These are phyloP conservation scores for Nebria ingens DNA, from an alignment of 1,140 invertebrate genomes.

Conservation along the genomic window DNA sequence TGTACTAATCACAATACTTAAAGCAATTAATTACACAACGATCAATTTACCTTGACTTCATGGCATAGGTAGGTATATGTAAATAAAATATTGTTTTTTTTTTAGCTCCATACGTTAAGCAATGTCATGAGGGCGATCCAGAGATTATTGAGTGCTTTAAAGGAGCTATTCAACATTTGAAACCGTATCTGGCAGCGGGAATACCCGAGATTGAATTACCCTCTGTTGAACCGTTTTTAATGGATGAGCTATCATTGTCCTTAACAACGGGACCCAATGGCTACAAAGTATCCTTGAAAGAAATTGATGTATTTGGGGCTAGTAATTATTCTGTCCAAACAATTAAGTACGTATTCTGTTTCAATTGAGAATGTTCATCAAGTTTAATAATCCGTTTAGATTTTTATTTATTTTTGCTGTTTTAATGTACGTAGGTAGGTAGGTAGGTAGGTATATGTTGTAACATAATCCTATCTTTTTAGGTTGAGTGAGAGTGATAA, in stretches of 20 bases:
- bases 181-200: conserved; percentile 51
- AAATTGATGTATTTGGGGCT: conserved; percentile 55
- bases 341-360: conserved; percentile 40
- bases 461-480: too few species aligned
- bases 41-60: too few species aligned
- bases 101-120: conserved; percentile 58
- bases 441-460: too few species aligned
- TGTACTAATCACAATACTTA: too few species aligned
- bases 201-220: conserved; percentile 60
- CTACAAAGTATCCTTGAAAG: conserved; percentile 55
- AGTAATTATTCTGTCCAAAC: conserved; percentile 56
- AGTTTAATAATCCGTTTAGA: background rate
- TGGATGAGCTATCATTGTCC: conserved; percentile 56
- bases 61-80: too few species aligned
- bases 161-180: conserved; percentile 48
- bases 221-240: conserved; percentile 57
- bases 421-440: too few species aligned
- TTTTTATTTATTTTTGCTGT: too few species aligned
- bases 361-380: background rate
- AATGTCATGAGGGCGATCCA: conserved; percentile 53
- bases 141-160: conserved; percentile 51
- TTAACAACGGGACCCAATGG: conserved; percentile 58
- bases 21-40: too few species aligned
- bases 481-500: conserved; percentile 42
- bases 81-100: conserved; percentile 25